Conservation (phyloP, 92 coral and sea anemone genomes). For the Porites evermanni region DNA sequence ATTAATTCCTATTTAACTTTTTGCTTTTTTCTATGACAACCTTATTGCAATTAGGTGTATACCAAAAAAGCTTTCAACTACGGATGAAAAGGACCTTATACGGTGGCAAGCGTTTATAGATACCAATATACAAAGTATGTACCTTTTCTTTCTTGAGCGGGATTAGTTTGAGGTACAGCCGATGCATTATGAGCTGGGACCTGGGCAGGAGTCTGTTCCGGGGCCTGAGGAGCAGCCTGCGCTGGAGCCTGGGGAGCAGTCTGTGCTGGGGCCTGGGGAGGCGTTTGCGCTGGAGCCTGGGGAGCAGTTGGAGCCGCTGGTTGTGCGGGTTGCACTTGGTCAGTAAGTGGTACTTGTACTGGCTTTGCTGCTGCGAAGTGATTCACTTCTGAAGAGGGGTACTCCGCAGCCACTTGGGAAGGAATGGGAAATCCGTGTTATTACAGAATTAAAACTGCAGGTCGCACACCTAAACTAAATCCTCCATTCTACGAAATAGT, state of each 20-base stretch:
- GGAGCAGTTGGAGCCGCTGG: neutral
- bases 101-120: too few relatives aligned
- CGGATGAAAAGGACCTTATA: too few relatives aligned
- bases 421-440: neutral
- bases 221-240: constrained; percentile 6
- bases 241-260: constrained; percentile 13
- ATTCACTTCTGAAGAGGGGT: constrained; percentile 18
- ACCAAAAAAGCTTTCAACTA: too few relatives aligned
- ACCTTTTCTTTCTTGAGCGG: neutral
- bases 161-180: neutral
- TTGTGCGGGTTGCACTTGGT: constrained; percentile 25
- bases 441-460: neutral
- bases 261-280: constrained; percentile 15
- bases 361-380: constrained; percentile 16
- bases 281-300: constrained; percentile 13
- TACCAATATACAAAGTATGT: neutral
- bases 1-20: too few relatives aligned
- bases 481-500: too few relatives aligned
- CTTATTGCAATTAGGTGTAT: too few relatives aligned
- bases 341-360: constrained; percentile 28
- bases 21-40: too few relatives aligned
- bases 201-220: too few relatives aligned
- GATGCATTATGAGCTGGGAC: neutral
- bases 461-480: too few relatives aligned
- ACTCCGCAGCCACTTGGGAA: constrained; percentile 33